Evolutionary conservation across 2,113 vertebrate species (phyloP).

Genomic region (Hypanus sabinus): DNA sequence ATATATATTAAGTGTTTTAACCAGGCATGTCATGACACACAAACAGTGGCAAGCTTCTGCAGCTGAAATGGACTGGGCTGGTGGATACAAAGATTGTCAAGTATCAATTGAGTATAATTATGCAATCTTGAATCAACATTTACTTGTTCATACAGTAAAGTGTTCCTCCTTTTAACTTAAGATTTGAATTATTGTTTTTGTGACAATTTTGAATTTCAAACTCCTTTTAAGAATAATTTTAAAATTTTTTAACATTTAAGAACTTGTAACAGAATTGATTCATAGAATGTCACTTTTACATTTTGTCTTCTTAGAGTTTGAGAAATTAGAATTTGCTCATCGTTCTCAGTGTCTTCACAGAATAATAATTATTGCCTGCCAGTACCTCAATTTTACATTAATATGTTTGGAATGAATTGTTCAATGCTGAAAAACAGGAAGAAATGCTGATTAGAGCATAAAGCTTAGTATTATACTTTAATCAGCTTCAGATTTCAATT

Average conservation of each 20-base stretch:
- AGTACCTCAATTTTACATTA: not conserved
- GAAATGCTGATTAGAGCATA: not conserved
- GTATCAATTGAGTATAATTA: constrained; percentile 7
- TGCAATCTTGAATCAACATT: not conserved
- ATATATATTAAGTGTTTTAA: not conserved
- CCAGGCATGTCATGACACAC: not conserved
- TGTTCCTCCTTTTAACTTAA: not conserved
- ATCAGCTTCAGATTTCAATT: constrained; percentile 20
- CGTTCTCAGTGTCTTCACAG: not conserved
- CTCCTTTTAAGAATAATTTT: not conserved
- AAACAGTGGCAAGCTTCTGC: not conserved
- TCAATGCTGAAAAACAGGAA: not conserved
- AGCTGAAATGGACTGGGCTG: not conserved
- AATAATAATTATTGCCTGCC: not conserved
- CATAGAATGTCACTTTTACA: not conserved
- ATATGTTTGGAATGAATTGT: constrained; percentile 12
- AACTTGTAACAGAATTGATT: not conserved
- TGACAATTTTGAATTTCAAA: not conserved
- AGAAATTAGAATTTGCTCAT: constrained; percentile 18
- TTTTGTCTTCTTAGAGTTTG: not conserved
- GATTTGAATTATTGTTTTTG: not conserved
- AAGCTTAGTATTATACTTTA: not conserved
- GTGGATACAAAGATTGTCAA: not conserved
- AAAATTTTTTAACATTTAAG: not conserved
- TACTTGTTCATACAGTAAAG: not conserved